These are phyloP conservation scores for Parotia lawesii DNA, from an alignment of 2,113 vertebrate species.

Conservation along the genomic window DNA sequence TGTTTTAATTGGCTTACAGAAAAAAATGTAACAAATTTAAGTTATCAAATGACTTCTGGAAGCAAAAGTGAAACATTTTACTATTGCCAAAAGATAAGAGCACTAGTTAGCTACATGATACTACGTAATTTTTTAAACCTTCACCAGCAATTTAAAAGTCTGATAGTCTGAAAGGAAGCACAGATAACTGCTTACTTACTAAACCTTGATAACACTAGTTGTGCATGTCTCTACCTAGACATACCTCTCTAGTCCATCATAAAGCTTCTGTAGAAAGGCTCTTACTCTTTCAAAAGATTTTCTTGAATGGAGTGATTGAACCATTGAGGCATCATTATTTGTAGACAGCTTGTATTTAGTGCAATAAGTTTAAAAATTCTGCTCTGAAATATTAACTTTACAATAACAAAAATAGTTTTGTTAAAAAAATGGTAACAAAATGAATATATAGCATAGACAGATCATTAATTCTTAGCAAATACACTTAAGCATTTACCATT, in stretches of 20 bases:
- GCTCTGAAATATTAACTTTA: conserved; percentile 82
- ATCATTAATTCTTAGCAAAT: conserved; percentile 77
- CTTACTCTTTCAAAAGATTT: conserved; percentile 66
- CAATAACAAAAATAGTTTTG: conserved; percentile 82
- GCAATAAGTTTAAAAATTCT: conserved; percentile 82
- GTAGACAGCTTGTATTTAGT: conserved; percentile 77
- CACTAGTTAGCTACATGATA: conserved; percentile 56
- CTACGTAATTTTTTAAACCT: not conserved
- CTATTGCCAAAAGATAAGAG: conserved; percentile 69
- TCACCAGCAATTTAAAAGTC: conserved; percentile 63
- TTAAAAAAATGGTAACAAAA: conserved; percentile 83
- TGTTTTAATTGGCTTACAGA: conserved; percentile 37
- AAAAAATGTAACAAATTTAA: conserved; percentile 63
- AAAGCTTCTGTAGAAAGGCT: conserved; percentile 63
- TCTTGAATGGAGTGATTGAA: conserved; percentile 72
- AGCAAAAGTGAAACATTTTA: conserved; percentile 68
- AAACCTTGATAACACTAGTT: conserved; percentile 35
- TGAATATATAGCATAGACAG: conserved; percentile 77
- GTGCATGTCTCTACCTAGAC: conserved; percentile 32
- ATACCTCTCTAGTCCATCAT: conserved; percentile 28
- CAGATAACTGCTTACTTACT: conserved; percentile 63
- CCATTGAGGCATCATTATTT: conserved; percentile 69
- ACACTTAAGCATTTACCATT: conserved; percentile 78
- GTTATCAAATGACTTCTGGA: conserved; percentile 65
- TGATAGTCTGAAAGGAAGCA: conserved; percentile 76